phyloP scores from a whole-genome alignment of 2,888 invertebrate species.

The Aleiodes leptofemur region DNA sequence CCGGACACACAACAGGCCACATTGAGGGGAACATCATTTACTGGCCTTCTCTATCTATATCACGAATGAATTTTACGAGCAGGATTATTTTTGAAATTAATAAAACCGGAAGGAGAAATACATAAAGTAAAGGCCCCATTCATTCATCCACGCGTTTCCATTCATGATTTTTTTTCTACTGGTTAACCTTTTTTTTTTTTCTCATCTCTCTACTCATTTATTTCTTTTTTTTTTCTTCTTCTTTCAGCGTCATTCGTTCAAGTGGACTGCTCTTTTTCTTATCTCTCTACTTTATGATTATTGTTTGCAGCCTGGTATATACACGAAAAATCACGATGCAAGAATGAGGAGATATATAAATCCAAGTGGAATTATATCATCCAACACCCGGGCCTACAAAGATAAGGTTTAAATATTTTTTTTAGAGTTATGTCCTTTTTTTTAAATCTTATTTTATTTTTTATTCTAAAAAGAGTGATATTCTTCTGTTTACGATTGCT shows the following conservation, averaged over 20 bases:
- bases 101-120: conserved; percentile 60
- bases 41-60: conserved; percentile 16
- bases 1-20: conserved; percentile 13
- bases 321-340: not conserved
- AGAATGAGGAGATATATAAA: not conserved
- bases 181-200: not conserved
- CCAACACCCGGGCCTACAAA: conserved; percentile 41
- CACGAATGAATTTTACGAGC: conserved; percentile 52
- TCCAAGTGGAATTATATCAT: conserved; percentile 37
- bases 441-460: not conserved
- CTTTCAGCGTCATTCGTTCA: conserved; percentile 37
- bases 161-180: conserved; percentile 32
- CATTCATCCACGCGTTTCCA: conserved; percentile 48
- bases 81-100: conserved; percentile 57
- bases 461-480: not conserved
- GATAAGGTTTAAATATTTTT: conserved; percentile 31
- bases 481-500: conserved; percentile 28
- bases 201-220: not conserved
- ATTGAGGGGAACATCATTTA: not conserved
- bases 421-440: not conserved
- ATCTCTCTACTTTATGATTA: conserved; percentile 61
- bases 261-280: conserved; percentile 38
- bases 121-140: conserved; percentile 56
- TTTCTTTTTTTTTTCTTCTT: conserved; percentile 28
- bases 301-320: conserved; percentile 47